Base-by-base conservation (phyloP, 2,797 vertebrate genomes). In the Pogonophryne albipinna region DNA sequence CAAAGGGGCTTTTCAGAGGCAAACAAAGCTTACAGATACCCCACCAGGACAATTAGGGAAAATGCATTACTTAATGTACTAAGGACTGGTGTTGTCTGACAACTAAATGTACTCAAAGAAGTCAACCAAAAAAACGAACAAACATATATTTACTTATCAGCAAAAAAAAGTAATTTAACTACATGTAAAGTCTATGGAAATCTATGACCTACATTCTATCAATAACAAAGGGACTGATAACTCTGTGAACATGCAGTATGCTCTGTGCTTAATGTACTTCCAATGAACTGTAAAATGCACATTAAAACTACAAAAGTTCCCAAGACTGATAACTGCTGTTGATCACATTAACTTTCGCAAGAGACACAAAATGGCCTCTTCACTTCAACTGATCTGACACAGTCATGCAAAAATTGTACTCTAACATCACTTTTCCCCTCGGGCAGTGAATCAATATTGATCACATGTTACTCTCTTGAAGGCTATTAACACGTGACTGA, bases 381-480 rank as follows among this genome's bases (percentile, higher is more conserved):
- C 42, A 31, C n/a, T 46, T 31, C n/a, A 59, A 42, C 45, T 69
- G 47, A 57, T 15, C 14, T 47, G n/a, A 74, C 38, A 57, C 16
- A 12, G 47, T 50, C n/a, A 61, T 10, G 41, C 41, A 74, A 38
- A 45, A 73, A 56, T 3, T 12, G 8, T 27, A n/a, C 0, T 11
- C 6, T 52, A 63, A 45, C 34, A 19, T 7, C 44, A 55, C 57
- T 6, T 31, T 16, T 16, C 3, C 41, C 70, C 47, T 19, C 20
- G 19, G 66, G 75, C 45, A 60, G 49, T 46, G 23, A 66, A 80
- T 89, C 81, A 77, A 77, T 85, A 58, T 42, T 69, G 45, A 68
- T 70, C 31, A n/a, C 8, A 4, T 10, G 14, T 20, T 53, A 45
- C 65, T 76, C 12, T 52, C 51, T 6, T 75, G 58, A 82, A 27